Evolutionary conservation across 2,797 vertebrate genomes (phyloP), one percentile per base, ranked within the genome.

Genomic region (Chromis chromis): DNA sequence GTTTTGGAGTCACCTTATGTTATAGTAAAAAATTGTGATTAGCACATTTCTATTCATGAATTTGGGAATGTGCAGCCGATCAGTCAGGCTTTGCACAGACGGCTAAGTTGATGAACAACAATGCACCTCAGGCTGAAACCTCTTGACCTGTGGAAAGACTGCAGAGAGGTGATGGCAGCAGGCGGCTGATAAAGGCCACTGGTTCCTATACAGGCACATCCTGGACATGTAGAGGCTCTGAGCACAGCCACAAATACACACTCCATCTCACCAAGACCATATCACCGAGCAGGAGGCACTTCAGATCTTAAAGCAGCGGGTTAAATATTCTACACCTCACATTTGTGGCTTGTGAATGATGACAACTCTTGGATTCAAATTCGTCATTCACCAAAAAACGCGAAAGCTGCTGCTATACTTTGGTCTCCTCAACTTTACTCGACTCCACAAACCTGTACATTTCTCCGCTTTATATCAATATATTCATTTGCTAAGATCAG

Each of bases 211-310:
- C 33, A 94, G 93, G 87, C 84, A 86, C 95, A 94, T 95, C 94
- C 91, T 84, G 89, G 89, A 90, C 95, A 93, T 94, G 92, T 92
- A 94, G 93, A 31, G 85, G 86, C 88, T 89, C 91, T 92, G 88
- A 86, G 91, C 91, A 90, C 81, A 86, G 84, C 86, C 72, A 70
- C 71, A 81, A 65, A 82, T 62, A 66, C 52, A 78, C 42, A 44
- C 42, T 44, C 42, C 11, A 19, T 19, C 22, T 70, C 56, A 75
- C 49, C 88, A 85, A 92, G 83, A 75, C 82, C 65, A 25, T 70
- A 68, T 85, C 76, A 11, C 13, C 14, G 52, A 71, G 63, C 70
- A 86, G 57, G 55, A 66, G 60, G n/a, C 74, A 66, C 78, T 80
- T 78, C n/a, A 72, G 70, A 55, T 81, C 74, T 74, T 59, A 55